phyloP scores from a whole-genome alignment of 2,797 vertebrate genomes.

The Sebastes trivittatus region DNA sequence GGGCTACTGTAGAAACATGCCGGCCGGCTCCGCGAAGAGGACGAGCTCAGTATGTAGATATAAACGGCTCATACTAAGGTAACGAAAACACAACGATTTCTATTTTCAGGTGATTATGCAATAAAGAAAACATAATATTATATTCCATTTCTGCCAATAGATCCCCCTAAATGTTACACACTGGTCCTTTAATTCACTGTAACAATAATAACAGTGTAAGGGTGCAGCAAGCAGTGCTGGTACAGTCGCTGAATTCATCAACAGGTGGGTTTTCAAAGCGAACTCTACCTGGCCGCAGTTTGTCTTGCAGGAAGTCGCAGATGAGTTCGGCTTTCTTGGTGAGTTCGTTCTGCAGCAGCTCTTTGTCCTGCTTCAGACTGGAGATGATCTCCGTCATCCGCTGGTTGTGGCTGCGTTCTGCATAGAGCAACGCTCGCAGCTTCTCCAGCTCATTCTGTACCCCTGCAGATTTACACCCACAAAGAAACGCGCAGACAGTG shows the following conservation, averaged over 20 bases:
- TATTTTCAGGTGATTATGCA: too few relatives aligned
- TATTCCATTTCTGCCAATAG: too few relatives aligned
- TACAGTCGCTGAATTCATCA: neutral
- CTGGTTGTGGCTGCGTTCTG: slow-evolving; percentile 64
- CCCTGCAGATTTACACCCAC: slow-evolving; percentile 1
- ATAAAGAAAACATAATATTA: too few relatives aligned
- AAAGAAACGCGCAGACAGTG: neutral
- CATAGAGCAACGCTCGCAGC: slow-evolving; percentile 63
- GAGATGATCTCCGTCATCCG: slow-evolving; percentile 70
- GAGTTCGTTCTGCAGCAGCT: slow-evolving; percentile 75
- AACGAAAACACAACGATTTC: too few relatives aligned
- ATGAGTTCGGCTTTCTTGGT: slow-evolving; percentile 76
- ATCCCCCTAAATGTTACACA: too few relatives aligned
- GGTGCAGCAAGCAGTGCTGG: neutral
- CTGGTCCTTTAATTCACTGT: too few relatives aligned
- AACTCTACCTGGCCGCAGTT: slow-evolving; percentile 66
- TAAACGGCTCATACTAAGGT: too few relatives aligned
- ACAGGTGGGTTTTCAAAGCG: neutral
- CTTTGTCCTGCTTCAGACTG: slow-evolving; percentile 76
- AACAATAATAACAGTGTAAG: too few relatives aligned
- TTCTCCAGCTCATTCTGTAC: slow-evolving; percentile 61
- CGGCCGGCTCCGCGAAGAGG: too few relatives aligned
- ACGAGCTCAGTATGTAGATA: too few relatives aligned
- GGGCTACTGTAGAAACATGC: too few relatives aligned
- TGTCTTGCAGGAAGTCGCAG: slow-evolving; percentile 80